phyloP scores from a whole-genome alignment of 2,888 invertebrate species.

The Parapristionchus giblindavisi region DNA sequence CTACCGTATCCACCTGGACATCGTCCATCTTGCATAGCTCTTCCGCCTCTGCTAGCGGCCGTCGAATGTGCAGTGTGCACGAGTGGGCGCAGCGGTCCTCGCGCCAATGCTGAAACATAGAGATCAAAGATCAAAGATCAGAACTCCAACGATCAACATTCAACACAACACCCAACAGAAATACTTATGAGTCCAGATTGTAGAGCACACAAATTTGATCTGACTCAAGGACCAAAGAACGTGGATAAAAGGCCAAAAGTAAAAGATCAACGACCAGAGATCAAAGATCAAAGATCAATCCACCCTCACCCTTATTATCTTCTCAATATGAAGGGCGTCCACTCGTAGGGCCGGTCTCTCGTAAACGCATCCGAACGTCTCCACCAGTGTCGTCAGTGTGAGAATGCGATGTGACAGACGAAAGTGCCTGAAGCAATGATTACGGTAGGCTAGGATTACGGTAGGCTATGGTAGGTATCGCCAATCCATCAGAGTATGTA shows the following conservation, averaged over 20 bases:
- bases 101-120: slow-evolving; percentile 6
- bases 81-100: slow-evolving; percentile 8
- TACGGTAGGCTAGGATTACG: too few relatives aligned
- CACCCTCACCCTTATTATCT: slow-evolving; percentile 6
- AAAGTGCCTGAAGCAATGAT: slow-evolving; percentile 50
- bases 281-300: too few relatives aligned
- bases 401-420: slow-evolving; percentile 47
- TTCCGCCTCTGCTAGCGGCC: slow-evolving; percentile 27
- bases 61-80: slow-evolving; percentile 30
- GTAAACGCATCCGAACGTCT: slow-evolving; percentile 51
- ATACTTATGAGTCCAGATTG: too few relatives aligned
- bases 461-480: too few relatives aligned
- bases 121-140: too few relatives aligned
- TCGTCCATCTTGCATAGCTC: slow-evolving; percentile 2
- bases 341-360: slow-evolving; percentile 48
- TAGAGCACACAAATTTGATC: too few relatives aligned
- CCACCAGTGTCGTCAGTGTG: slow-evolving; percentile 45
- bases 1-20: background rate
- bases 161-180: too few relatives aligned
- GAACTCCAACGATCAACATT: too few relatives aligned
- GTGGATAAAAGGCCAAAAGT: too few relatives aligned
- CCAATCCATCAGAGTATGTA: too few relatives aligned
- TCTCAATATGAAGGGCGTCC: background rate
- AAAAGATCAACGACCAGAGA: too few relatives aligned
- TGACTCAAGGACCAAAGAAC: too few relatives aligned